These are phyloP conservation scores for Fulica atra DNA, from an alignment of 2,113 vertebrate genomes.

Conservation along the genomic window DNA sequence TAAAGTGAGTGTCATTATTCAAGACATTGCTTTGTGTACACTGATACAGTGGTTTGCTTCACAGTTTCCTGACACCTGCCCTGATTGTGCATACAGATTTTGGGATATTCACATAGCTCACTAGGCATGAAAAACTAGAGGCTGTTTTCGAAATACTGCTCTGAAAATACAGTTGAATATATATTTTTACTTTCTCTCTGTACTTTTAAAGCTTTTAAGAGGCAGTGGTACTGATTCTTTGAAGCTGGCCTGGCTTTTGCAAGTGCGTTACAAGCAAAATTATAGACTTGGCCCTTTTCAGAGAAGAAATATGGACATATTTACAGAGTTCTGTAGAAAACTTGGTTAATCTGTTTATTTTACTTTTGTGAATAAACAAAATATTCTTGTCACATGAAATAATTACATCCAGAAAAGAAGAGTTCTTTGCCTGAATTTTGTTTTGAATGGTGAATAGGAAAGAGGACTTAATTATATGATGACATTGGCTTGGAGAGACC, in stretches of 20 bases:
- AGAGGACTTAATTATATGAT: not conserved
- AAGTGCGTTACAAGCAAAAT: not conserved
- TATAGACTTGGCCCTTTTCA: not conserved
- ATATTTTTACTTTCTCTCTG: not conserved
- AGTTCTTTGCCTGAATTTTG: not conserved
- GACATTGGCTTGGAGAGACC: not conserved
- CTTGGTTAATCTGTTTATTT: not conserved
- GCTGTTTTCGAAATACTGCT: not conserved
- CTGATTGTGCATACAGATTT: not conserved
- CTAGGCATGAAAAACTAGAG: not conserved
- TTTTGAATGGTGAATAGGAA: not conserved
- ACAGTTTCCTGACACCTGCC: not conserved
- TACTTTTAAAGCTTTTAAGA: not conserved
- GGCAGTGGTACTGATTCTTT: not conserved
- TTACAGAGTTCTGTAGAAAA: not conserved
- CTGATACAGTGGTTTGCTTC: not conserved
- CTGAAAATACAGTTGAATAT: not conserved
- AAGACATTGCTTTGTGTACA: not conserved
- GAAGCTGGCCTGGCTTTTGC: rapidly evolving
- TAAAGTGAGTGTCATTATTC: not conserved
- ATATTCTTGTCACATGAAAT: not conserved
- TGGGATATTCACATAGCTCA: not conserved
- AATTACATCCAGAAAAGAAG: not conserved
- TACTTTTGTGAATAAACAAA: not conserved
- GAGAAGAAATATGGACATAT: not conserved